phyloP scores from a whole-genome alignment of 2,888 invertebrate genomes.

The Agrilus cyanescens region DNA sequence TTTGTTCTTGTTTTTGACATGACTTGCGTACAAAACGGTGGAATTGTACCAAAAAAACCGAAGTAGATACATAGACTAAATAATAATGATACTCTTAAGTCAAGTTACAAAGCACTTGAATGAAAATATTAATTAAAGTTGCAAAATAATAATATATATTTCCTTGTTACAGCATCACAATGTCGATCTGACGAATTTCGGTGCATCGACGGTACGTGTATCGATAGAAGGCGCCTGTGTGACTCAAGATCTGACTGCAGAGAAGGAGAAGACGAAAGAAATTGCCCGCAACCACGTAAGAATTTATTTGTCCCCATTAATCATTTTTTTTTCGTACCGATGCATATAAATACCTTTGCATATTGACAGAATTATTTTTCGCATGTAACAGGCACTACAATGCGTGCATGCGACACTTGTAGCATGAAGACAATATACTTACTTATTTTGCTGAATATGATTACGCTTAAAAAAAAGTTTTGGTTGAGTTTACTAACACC shows the following conservation, averaged over 20 bases:
- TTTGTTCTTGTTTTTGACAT: no score
- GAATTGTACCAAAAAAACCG: no score
- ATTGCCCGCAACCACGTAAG: constrained; percentile 34
- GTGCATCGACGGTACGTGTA: constrained; percentile 46
- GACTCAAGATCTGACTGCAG: constrained; percentile 47
- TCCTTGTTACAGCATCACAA: constrained; percentile 6
- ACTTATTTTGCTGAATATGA: no score
- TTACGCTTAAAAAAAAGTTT: no score
- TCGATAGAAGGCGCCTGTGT: constrained; percentile 44
- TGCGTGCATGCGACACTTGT: not conserved
- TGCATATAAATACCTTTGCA: not conserved
- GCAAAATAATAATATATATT: not conserved
- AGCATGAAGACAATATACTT: not conserved
- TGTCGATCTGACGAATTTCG: constrained; percentile 32
- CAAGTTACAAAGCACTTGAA: no score
- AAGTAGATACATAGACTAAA: no score
- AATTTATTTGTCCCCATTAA: constrained; percentile 3
- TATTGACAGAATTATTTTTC: not conserved
- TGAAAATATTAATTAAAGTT: no score
- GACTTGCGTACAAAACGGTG: no score
- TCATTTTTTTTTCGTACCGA: not conserved
- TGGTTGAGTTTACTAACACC: no score
- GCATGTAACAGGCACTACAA: not conserved
- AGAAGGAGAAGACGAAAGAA: constrained; percentile 48
- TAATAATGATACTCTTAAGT: no score